Evolutionary conservation across 1,140 invertebrate species (phyloP), one percentile per base, ranked within the genome.

Genomic region (Leptestheria dahalacensis): DNA sequence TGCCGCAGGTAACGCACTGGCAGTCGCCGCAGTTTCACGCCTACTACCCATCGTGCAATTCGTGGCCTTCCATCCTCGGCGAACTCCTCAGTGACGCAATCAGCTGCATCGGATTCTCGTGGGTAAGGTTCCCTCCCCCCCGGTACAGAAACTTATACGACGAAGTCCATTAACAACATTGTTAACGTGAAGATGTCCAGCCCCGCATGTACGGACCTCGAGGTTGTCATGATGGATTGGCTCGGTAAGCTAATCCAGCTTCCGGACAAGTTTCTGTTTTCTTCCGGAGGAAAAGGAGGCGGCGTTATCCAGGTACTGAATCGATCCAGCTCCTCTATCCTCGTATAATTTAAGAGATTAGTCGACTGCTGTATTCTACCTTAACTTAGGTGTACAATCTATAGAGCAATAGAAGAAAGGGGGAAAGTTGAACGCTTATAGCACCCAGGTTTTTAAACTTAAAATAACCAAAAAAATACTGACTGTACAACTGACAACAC

Each of bases 141-240:
- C 1, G 15, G 15, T 4, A 64, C 15, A 3, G 15, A n/a, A 24
- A n/a, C n/a, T n/a, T n/a, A n/a, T n/a, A n/a, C n/a, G n/a, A n/a
- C n/a, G n/a, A n/a, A n/a, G n/a, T n/a, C n/a, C n/a, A n/a, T n/a
- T n/a, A n/a, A n/a, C n/a, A n/a, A n/a, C n/a, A n/a, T n/a, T n/a
- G n/a, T n/a, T n/a, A n/a, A n/a, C 33, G 33, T 29, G 3, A 21
- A 93, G 91, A 91, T 91, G 53, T 82, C 93, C 0, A 93, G 90
- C 75, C 95, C 95, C 0, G 91, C 94, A 1, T 98, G 94, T 68
- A 99, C 96, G 0, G 96, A 99, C 70, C 73, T 99, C 47, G 95
- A 99, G 78, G 92, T 97, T 15, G 80, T 92, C 12, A 95, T 96
- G 83, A 72, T 97, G 68, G 91, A 99, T 74, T 99, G 96, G 96